Percentiles rank a stretch among this genome's conserved stretches.
Conservation (phyloP, 2,888 invertebrate species). For the Trichopoda pennipes region DNA sequence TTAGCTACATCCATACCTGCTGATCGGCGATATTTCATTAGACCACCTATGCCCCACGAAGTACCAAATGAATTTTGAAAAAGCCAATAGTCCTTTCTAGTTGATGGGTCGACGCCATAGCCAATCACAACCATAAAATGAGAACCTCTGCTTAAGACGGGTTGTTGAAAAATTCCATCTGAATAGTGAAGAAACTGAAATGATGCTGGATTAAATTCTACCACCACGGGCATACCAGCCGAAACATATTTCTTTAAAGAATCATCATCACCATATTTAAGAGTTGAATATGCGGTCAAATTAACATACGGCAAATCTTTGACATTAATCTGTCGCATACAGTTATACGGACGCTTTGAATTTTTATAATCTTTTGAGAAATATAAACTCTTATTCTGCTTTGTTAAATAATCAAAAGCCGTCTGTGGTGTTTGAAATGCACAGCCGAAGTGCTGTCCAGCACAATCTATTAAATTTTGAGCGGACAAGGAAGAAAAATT, state of each 20-base stretch:
- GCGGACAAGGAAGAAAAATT: slow-evolving; percentile 83
- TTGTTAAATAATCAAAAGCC: slow-evolving; percentile 89
- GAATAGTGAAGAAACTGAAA: slow-evolving; percentile 78
- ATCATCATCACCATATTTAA: slow-evolving; percentile 56
- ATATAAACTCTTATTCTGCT: slow-evolving; percentile 87
- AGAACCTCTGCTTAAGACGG: slow-evolving; percentile 54
- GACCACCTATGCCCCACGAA: slow-evolving; percentile 77
- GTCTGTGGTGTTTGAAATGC: no score
- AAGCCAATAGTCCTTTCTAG: slow-evolving; percentile 74
- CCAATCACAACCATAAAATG: slow-evolving; percentile 77
- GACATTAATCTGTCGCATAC: slow-evolving; percentile 52
- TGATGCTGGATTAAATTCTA: slow-evolving; percentile 76
- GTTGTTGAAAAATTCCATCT: slow-evolving; percentile 74
- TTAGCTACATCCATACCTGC: no score
- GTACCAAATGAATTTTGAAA: slow-evolving; percentile 77
- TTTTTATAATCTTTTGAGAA: slow-evolving; percentile 89
- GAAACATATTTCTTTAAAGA: slow-evolving; percentile 71
- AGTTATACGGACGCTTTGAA: slow-evolving; percentile 71
- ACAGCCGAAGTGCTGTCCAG: no score
- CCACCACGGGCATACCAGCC: slow-evolving; percentile 74
- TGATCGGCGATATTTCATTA: no score
- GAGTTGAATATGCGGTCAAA: slow-evolving; percentile 70
- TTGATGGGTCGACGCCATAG: no score
- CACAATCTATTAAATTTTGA: no score
- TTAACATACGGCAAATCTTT: no score